These are phyloP conservation scores for Nephrocerus scutellatus DNA, from an alignment of 2,888 invertebrate species.

Conservation along the genomic window DNA sequence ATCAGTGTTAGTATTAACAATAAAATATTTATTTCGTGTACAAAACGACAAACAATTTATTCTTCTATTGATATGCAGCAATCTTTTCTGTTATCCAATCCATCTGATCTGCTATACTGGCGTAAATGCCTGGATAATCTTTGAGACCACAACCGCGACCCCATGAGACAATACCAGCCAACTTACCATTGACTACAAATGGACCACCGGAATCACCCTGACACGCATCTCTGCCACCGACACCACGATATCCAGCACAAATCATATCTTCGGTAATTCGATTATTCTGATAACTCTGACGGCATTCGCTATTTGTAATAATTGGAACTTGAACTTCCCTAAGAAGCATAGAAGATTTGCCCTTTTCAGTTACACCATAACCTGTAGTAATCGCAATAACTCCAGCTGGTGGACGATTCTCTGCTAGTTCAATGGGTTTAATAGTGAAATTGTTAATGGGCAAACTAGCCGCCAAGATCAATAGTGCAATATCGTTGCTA, in stretches of 20 bases:
- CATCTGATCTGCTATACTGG: constrained; percentile 4
- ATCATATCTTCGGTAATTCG: constrained; percentile 34
- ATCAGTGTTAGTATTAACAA: no score
- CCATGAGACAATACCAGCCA: constrained; percentile 26
- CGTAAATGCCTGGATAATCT: constrained; percentile 18
- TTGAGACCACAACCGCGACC: constrained; percentile 22
- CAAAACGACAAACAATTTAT: no score
- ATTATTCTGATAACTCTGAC: constrained; percentile 25
- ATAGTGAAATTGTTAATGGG: constrained; percentile 35
- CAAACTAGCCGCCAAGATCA: constrained; percentile 28
- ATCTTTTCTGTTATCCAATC: no score
- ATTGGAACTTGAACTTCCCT: constrained; percentile 33
- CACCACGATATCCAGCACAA: constrained; percentile 33
- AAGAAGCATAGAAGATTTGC: constrained; percentile 23
- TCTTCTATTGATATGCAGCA: no score
- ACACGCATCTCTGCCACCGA: constrained; percentile 37
- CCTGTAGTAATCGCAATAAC: constrained; percentile 28
- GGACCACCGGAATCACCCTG: no score
- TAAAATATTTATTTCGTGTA: no score
- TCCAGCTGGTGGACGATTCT: constrained; percentile 22
- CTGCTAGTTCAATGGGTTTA: constrained; percentile 28
- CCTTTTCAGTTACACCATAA: constrained; percentile 33
- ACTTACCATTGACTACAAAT: no score
- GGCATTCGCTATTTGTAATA: constrained; percentile 28
- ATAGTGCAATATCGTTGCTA: constrained; percentile 54